Percentiles rank a stretch among this genome's conserved stretches.
Conservation (phyloP, 2,797 vertebrate genomes). For the Liasis olivaceus region DNA sequence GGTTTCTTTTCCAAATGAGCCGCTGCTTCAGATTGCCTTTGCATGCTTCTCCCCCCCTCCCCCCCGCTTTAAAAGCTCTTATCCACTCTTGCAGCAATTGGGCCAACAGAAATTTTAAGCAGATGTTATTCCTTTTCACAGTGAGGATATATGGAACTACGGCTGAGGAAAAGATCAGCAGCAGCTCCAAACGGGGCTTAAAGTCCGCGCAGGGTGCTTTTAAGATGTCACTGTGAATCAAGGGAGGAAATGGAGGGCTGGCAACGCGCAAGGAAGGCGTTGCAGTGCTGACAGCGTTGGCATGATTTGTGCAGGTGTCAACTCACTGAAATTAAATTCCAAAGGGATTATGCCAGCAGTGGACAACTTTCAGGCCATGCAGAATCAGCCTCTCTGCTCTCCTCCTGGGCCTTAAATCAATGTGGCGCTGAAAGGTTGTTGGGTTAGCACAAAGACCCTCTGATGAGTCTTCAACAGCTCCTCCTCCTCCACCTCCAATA, state of each 20-base stretch:
- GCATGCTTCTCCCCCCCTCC: too few species aligned
- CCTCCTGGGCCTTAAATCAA: slow-evolving; percentile 50
- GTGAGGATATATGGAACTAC: not conserved
- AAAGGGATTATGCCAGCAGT: slow-evolving; percentile 48
- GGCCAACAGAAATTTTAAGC: slow-evolving; percentile 49
- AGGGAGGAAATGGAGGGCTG: slow-evolving; percentile 16
- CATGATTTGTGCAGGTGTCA: slow-evolving; percentile 48
- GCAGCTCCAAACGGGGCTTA: slow-evolving; percentile 19
- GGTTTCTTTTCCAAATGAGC: slow-evolving; percentile 37
- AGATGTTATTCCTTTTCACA: slow-evolving; percentile 54
- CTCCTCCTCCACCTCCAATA: not conserved
- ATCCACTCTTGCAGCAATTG: slow-evolving; percentile 9
- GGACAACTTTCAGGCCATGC: slow-evolving; percentile 39
- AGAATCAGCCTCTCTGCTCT: not conserved
- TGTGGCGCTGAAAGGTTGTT: slow-evolving; percentile 12
- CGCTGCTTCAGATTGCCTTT: slow-evolving; percentile 23
- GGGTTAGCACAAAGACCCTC: not conserved
- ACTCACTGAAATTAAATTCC: slow-evolving; percentile 57
- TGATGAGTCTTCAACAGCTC: not conserved
- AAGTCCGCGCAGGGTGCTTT: slow-evolving; percentile 38
- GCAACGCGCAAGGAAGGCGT: slow-evolving; percentile 14
- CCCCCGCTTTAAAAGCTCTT: slow-evolving; percentile 12
- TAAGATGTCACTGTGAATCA: slow-evolving; percentile 20
- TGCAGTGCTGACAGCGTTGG: slow-evolving; percentile 32
- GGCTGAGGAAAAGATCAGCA: slow-evolving; percentile 1